Evolutionary conservation across 2,797 vertebrate species (phyloP).

Genomic region (Erethizon dorsatum): DNA sequence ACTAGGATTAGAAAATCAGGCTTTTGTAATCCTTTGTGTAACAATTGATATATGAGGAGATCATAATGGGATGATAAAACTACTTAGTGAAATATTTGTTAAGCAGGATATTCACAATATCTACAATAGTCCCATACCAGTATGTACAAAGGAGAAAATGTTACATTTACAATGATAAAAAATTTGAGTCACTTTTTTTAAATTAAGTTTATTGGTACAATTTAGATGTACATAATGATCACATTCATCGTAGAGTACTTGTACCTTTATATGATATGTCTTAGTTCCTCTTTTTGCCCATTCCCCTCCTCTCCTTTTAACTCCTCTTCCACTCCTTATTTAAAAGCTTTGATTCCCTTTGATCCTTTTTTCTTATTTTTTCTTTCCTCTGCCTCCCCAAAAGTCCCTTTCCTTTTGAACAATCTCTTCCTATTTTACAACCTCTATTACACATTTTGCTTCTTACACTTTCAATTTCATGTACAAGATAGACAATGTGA

Average conservation of each 20-base stretch:
- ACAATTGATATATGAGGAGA: neutral
- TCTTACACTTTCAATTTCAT: too few species aligned
- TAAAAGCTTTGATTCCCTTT: too few species aligned
- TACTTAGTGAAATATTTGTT: neutral
- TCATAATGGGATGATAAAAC: neutral
- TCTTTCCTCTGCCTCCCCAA: too few species aligned
- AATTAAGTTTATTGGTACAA: too few species aligned
- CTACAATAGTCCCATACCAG: neutral
- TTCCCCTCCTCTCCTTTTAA: too few species aligned
- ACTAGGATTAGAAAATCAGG: neutral
- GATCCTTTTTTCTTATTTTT: too few species aligned
- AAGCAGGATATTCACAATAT: neutral
- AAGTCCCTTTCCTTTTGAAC: neutral
- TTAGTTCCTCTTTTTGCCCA: too few species aligned
- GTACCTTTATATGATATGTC: too few species aligned
- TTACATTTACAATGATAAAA: neutral
- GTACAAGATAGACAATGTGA: neutral
- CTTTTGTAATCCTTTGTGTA: neutral
- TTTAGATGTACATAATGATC: too few species aligned
- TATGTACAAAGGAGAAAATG: neutral
- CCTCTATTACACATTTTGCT: neutral
- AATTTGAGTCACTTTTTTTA: neutral
- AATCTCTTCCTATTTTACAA: neutral
- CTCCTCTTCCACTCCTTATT: too few species aligned
- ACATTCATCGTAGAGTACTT: too few species aligned